Evolutionary conservation across 2,888 invertebrate genomes (phyloP), one percentile per base, ranked within the genome.

Genomic region (Sarcophaga carnaria): DNA sequence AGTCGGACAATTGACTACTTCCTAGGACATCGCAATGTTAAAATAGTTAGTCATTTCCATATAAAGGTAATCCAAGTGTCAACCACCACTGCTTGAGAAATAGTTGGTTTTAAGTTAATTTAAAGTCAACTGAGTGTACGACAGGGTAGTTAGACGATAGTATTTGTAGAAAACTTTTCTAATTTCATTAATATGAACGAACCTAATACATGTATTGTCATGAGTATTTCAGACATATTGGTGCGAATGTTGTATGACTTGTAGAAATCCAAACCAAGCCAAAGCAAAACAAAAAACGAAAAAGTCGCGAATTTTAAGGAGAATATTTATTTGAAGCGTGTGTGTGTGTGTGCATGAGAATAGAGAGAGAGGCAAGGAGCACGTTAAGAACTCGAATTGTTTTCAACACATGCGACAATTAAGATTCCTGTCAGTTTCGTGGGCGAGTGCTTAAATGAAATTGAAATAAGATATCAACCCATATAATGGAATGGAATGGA

Each of bases 361-460:
- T 37, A 37, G 37, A 37, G 37, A 66, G 22, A 60, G 27, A 78
- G 45, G 62, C 67, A 60, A 69, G 8, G 37, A 67, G 59, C 20
- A 25, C 47, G 22, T 49, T 66, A 64, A 80, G 67, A 81, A 76
- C 54, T 70, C 60, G 11, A 85, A 75, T 17, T 79, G 76, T 79
- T 78, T 85, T 85, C 81, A 85, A 85, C 77, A 82, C 85, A 85
- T 82, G 79, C 82, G 85, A 76, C 85, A 85, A 85, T 85, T 85
- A 85, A 82, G 79, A 82, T 85, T 79, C 75, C 79, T 78, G 85
- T 85, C 85, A 85, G 81, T 79, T 85, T 82, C 75, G 85, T 85
- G 85, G 85, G 85, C 85, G 85, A 85, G 76, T 66, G 85, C 62
- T 82, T 82, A 82, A 85, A 85, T 76, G 70, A 54, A 81, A 85